Percentiles rank a stretch among this genome's conserved stretches.
These are phyloP conservation scores for Geopemphigus sp. DNA, from an alignment of 1,140 invertebrate species.

Conservation along the genomic window DNA sequence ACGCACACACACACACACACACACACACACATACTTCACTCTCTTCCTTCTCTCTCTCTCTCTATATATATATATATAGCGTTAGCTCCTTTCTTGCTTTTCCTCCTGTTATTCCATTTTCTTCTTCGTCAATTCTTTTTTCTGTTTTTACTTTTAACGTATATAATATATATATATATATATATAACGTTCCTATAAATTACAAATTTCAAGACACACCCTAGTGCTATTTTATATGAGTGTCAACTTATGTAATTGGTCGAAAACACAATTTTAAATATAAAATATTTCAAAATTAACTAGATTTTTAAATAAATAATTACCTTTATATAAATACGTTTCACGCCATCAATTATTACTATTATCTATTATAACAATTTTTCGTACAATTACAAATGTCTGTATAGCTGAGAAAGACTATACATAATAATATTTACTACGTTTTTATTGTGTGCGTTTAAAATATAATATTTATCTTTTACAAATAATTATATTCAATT, in stretches of 20 bases:
- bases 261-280: background rate
- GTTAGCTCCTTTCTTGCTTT: slow-evolving; percentile 19
- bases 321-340: background rate
- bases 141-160: slow-evolving; percentile 14
- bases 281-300: slow-evolving; percentile 12
- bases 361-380: background rate
- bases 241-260: background rate
- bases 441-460: background rate
- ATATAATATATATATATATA: no score
- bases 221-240: slow-evolving; percentile 3
- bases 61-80: no score
- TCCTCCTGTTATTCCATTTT: background rate
- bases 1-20: background rate
- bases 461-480: no score
- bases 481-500: no score
- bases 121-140: background rate
- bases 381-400: background rate
- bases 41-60: background rate
- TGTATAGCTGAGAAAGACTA: background rate
- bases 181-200: background rate
- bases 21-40: background rate
- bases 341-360: background rate
- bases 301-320: background rate
- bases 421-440: background rate
- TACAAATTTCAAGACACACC: slow-evolving; percentile 14